Evolutionary conservation across 2,113 vertebrate species (phyloP), one percentile per base, ranked within the genome.

Genomic region (Nannospalax galili): DNA sequence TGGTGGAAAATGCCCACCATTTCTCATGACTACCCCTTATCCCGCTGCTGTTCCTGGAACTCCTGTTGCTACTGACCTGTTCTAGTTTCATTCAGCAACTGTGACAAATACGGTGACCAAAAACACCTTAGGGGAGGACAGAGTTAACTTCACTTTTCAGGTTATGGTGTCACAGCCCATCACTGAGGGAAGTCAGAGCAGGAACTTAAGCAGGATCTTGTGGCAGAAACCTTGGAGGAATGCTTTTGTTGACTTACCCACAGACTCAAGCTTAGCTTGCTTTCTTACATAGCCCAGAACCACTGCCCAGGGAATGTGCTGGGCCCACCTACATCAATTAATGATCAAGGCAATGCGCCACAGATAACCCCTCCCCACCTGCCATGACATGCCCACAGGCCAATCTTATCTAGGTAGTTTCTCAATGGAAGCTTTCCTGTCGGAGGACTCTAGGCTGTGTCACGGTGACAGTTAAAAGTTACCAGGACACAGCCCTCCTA

Each of bases 1-100:
- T 65, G 32, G 37, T 48, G 28, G 24, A 70, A 92, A 80, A 35
- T 0, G 17, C 14, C 62, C 62, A 56, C 45, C 17, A 12, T 28
- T 40, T 52, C n/a, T 86, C 62, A 5, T 9, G 11, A 32, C 6
- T 17, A 24, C 2, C 28, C 52, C 24, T 35, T 15, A 4, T 4
- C 58, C 48, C 9, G 10, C 5, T 0, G 7, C 0, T 17, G 5
- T 48, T n/a, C 7, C 72, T 37, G 11, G 0, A 5, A 56, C n/a
- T 69, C n/a, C 60, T 37, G 28, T 28, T 30, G 15, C 77, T 9
- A 19, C 4, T 5, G 26, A 40, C 0, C 6, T 7, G 17, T 45
- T 84, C 60, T 84, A 32, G 62, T 20, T 45, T 40, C 40, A 67
- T 35, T 45, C 28, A 14, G 30, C 1, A 48, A 62, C 81, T 48